Conservation (phyloP, 2,113 vertebrate species). For the Anoplopoma fimbria region DNA sequence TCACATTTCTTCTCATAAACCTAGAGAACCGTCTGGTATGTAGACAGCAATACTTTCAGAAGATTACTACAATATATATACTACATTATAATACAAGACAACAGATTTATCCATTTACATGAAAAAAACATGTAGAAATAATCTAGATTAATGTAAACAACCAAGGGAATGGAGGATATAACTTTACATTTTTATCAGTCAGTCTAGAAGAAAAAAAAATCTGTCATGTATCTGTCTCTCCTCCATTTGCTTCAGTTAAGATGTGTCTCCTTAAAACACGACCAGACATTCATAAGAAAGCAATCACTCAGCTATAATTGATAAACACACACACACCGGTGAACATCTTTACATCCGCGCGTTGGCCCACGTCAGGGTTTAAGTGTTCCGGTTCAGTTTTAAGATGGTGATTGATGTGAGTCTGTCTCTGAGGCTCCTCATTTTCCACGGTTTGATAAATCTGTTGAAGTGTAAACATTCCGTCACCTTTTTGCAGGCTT, state of each 20-base stretch:
- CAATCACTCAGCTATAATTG: conserved; percentile 50
- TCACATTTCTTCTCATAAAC: background rate
- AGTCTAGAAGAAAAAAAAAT: background rate
- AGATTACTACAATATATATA: too few species aligned
- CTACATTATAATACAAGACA: too few species aligned
- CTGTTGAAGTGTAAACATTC: conserved; percentile 61
- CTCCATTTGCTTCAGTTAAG: background rate
- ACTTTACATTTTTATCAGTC: background rate
- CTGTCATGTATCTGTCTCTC: background rate
- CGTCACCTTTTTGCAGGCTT: conserved; percentile 42
- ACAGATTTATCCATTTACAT: background rate
- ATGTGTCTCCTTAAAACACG: background rate
- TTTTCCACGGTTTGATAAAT: conserved; percentile 66
- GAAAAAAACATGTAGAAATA: background rate
- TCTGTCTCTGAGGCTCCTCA: conserved; percentile 16
- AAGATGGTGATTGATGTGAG: conserved; percentile 46
- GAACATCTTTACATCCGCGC: conserved; percentile 47
- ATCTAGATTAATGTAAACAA: background rate
- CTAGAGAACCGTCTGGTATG: background rate
- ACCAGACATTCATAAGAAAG: conserved; percentile 27
- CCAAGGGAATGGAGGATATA: background rate
- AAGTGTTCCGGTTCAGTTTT: conserved; percentile 45
- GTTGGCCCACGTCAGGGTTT: conserved; percentile 26
- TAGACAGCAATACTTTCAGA: background rate
- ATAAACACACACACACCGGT: conserved; percentile 50